Evolutionary conservation across 2,888 invertebrate genomes (phyloP), one percentile per base, ranked within the genome.

Genomic region (Aphidoletes aphidimyza): DNA sequence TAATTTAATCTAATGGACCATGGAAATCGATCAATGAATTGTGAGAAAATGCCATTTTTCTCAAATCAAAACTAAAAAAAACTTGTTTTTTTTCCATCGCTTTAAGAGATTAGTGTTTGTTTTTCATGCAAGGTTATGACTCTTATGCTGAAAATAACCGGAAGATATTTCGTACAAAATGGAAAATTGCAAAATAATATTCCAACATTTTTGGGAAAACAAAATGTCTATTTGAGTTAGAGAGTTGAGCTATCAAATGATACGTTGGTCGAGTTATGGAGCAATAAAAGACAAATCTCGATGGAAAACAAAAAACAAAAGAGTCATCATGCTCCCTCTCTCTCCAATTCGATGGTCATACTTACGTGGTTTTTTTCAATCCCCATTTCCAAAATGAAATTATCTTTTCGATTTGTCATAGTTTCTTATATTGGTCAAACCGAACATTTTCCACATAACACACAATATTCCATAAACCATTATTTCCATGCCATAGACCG

Each of bases 401-500:
- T 69, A 69, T 69, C 69, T 69, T 69, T 69, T 69, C 69, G 69
- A 69, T 69, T 69, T 69, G 69, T 69, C 69, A 69, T 69, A 30
- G 30, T 69, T 69, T 14, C 69, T 11, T 30, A 14, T 69, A 14
- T 9, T 3, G 8, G 34, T 14, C 30, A 2, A 9, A 14, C 42
- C 42, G 42, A 42, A 42, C 6, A 42, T 42, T 42, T 42, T 42
- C 42, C 42, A 69, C 14, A 30, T 30, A 69, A 30, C 30, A 22
- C n/a, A 11, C 2, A 14, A 47, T 47, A 47, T 47, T 47, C 19
- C 17, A 17, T 47, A 2, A 2, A 47, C 17, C 17, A 17, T 47
- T 9, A 11, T 47, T 47, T 47, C 2, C 9, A 54, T 47, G 47
- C 22, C 47, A 47, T 17, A 47, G 47, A 47, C 8, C n/a, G n/a